These are phyloP conservation scores for Cerceris ruficornis DNA, from an alignment of 2,888 invertebrate genomes.

Conservation along the genomic window DNA sequence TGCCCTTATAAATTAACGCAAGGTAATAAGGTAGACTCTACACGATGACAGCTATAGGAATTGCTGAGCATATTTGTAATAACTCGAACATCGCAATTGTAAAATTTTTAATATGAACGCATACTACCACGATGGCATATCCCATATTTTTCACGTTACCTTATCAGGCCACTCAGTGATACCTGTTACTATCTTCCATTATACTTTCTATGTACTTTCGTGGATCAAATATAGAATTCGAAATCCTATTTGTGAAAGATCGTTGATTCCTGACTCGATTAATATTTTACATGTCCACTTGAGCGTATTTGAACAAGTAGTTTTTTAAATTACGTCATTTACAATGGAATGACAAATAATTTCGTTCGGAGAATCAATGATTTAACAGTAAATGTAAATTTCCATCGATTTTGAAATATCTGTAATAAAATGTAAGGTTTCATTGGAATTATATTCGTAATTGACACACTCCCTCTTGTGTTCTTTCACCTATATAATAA, in stretches of 20 bases:
- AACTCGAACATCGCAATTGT: not conserved
- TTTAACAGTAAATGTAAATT: too few species aligned
- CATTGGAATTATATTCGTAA: too few species aligned
- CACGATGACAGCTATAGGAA: not conserved
- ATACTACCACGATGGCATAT: slow-evolving; percentile 24
- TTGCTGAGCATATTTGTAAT: not conserved
- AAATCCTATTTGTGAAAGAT: not conserved
- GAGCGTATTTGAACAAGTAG: too few species aligned
- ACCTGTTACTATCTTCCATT: slow-evolving; percentile 35
- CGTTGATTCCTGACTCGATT: not conserved
- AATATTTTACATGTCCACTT: too few species aligned
- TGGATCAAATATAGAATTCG: not conserved
- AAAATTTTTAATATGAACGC: not conserved
- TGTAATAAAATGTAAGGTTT: too few species aligned
- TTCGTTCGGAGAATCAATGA: too few species aligned
- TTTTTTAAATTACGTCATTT: too few species aligned
- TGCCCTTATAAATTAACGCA: slow-evolving; percentile 36
- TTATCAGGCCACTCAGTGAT: slow-evolving; percentile 55
- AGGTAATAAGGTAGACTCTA: slow-evolving; percentile 47
- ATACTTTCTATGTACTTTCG: not conserved
- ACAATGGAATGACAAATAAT: too few species aligned
- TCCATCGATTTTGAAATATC: too few species aligned
- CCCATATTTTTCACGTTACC: slow-evolving; percentile 48
- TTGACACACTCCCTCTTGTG: too few species aligned
- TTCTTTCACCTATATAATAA: too few species aligned